Evolutionary conservation across 2,888 invertebrate genomes (phyloP).

Genomic region (Rhingia campestris): DNA sequence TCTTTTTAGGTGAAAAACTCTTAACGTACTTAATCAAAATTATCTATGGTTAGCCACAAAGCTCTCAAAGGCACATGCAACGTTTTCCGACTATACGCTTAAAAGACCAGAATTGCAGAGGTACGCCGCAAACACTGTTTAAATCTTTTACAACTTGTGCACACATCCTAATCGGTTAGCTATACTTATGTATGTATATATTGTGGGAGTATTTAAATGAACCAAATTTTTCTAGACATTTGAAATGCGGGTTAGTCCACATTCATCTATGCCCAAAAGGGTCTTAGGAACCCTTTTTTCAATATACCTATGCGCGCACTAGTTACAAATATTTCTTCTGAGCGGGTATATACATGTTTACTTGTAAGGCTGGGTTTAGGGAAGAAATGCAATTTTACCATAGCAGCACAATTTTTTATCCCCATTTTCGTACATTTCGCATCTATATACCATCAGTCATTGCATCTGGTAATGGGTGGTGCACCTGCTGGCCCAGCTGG

Average conservation of each 20-base stretch:
- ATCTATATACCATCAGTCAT: constrained; percentile 83
- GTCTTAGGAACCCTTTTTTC: constrained; percentile 23
- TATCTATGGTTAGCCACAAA: constrained; percentile 39
- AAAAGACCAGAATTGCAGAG: constrained; percentile 42
- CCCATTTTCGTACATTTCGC: constrained; percentile 38
- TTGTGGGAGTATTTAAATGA: constrained; percentile 35
- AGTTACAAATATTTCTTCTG: constrained; percentile 4
- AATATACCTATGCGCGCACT: background rate
- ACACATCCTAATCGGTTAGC: constrained; percentile 15
- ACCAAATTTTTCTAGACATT: constrained; percentile 42
- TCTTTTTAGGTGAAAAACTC: background rate
- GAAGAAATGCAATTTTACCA: constrained; percentile 24
- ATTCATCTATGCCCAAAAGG: constrained; percentile 43
- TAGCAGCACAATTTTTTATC: constrained; percentile 51
- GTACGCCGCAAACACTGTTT: constrained; percentile 52
- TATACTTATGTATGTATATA: constrained; percentile 10
- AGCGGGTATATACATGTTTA: background rate
- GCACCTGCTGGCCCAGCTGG: constrained; percentile 98
- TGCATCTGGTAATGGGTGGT: constrained; percentile 97
- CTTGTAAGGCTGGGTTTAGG: constrained; percentile 10
- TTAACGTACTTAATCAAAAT: constrained; percentile 32
- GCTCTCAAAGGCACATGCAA: constrained; percentile 32
- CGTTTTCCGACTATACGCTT: constrained; percentile 19
- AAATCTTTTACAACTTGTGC: constrained; percentile 32
- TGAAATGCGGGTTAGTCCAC: constrained; percentile 53